Base-by-base conservation (phyloP, 53 echinoderm and acorn worm species). In the Apostichopus leukothele region DNA sequence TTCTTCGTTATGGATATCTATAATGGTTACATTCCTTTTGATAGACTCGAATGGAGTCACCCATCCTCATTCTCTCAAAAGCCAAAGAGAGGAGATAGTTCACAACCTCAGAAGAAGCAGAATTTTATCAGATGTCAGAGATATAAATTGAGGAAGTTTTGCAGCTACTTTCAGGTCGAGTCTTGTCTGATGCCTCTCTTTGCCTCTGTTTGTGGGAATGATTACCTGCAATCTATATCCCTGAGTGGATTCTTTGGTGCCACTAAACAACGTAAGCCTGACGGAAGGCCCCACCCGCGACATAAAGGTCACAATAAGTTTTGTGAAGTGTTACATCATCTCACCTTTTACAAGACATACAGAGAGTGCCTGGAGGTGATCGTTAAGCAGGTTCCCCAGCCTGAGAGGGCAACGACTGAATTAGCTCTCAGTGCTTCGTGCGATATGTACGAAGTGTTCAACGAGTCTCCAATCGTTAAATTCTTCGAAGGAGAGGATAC, bases 21-120 rank as follows among this genome's bases (percentile, higher is more conserved):
- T 26, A 95, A 83, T 18, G 98, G 98, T 25, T 97, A 95, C 86
- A 92, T 97, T n/a, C 93, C 93, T 18, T 74, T 97, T 60, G 90
- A 92, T 53, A 18, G 74, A 77, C 74, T 95, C 6, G 88, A 91
- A 53, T 95, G 91, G 93, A 79, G 80, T 57, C 54, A 93, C 76
- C 90, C 89, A 6, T 74, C 52, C 9, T 25, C n/a, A 0, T 18
- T 53, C 25, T 52, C 53, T 51, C 19, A 0, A 21, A 39, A 54
- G 12, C 22, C 53, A 13, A 23, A 3, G 12, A 52, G 20, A 14
- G 83, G 55, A 52, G 4, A 10, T 9, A 76, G 18, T 8, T n/a
- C 83, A 57, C 22, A 67, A 50, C 18, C 26, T 67, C 68, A 85
- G 5, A 85, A 67, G 68, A 81, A 81, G 55, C 81, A 81, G 23